Base-by-base conservation (phyloP, 2,888 invertebrate species). In the Athrips mouffetella region DNA sequence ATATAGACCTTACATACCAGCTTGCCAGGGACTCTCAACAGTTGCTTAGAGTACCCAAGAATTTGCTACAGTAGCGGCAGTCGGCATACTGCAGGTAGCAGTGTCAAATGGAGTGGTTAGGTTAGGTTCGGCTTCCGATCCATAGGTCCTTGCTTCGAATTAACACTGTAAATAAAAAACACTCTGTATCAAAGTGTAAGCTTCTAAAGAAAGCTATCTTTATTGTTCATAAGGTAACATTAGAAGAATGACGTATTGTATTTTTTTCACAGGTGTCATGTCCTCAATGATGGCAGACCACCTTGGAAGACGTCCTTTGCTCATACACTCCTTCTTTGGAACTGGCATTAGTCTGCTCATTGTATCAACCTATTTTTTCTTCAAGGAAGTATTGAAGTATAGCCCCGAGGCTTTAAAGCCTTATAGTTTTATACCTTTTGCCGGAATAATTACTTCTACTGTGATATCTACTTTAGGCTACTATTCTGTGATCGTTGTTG, bases 221-320 rank as follows among this genome's bases (percentile, higher is more conserved):
- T n/a, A n/a, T n/a, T n/a, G n/a, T n/a, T n/a, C n/a, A n/a, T n/a
- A n/a, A n/a, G n/a, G n/a, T n/a, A n/a, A n/a, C n/a, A n/a, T n/a
- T n/a, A n/a, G n/a, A n/a, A n/a, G n/a, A 31, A 31, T 31, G 10
- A 1, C 11, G n/a, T 5, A 8, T 35, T 3, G 1, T 45, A 10
- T 15, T 31, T 25, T 10, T 25, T 31, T 78, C 74, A 13, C 73
- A 84, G 84, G 79, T 55, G 57, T 84, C 48, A 60, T 75, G 55
- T 73, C 80, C 23, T 77, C 80, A n/a, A 33, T 65, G 1, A 51
- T 84, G 15, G 76, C 75, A 16, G 84, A 82, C 52, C 67, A 67
- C 42, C 51, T 77, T 4, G 90, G 90, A 5, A 77, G 90, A 4
- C 80, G 85, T 2, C 82, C 87, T 0, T 62, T 91, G 1, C 67